phyloP scores from a whole-genome alignment of 2,113 vertebrate species.

The Dolichotis patagonum region DNA sequence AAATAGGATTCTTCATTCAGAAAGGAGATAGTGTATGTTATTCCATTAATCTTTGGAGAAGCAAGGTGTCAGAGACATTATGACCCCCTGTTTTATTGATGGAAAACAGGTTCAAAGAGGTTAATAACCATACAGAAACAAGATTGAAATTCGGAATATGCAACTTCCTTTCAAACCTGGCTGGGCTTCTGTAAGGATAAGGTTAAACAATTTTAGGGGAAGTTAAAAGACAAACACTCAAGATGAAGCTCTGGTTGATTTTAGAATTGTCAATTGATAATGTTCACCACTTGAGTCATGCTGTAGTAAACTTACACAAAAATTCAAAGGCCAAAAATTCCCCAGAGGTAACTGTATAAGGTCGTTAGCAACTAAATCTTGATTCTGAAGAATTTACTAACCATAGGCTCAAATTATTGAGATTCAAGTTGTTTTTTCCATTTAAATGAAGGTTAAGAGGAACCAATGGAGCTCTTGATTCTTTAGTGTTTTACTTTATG shows the following conservation, averaged over 20 bases:
- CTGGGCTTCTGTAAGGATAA: background rate
- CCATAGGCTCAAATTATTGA: background rate
- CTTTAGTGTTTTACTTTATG: background rate
- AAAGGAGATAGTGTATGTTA: background rate
- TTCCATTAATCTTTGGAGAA: background rate
- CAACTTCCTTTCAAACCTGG: background rate
- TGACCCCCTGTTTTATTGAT: background rate
- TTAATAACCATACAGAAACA: slow-evolving; percentile 9
- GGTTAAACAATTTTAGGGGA: background rate
- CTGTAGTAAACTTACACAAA: background rate
- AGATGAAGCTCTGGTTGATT: background rate
- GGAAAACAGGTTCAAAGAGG: background rate
- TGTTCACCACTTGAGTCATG: background rate
- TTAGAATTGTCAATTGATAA: background rate
- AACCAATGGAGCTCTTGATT: background rate
- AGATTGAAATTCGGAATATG: background rate
- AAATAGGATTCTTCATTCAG: background rate
- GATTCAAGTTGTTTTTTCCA: background rate
- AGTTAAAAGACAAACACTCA: background rate
- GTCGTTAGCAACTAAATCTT: background rate
- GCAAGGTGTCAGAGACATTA: background rate
- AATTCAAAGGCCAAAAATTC: background rate
- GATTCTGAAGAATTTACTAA: slow-evolving; percentile 11
- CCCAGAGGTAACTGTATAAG: background rate
- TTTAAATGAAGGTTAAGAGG: background rate